Percentiles rank a stretch among this genome's conserved stretches.
Conservation (phyloP, 2,888 invertebrate species). For the Allolobophora icterica region DNA sequence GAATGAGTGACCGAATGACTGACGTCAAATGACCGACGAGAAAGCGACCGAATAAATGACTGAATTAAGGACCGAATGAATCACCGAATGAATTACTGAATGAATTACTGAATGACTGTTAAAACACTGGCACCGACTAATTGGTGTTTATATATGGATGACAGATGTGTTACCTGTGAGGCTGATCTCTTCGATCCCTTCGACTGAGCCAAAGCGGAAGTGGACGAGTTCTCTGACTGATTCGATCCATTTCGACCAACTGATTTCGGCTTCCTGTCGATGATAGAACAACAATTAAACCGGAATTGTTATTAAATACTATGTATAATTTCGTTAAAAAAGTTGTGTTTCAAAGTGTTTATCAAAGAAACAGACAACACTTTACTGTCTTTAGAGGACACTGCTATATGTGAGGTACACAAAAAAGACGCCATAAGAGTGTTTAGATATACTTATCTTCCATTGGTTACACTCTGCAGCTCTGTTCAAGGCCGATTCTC, state of each 20-base stretch:
- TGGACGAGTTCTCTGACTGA: not conserved
- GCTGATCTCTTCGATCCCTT: constrained; percentile 45
- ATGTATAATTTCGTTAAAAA: not conserved
- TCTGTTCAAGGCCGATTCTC: too few relatives aligned
- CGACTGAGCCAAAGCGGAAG: constrained; percentile 44
- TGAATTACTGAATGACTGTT: too few relatives aligned
- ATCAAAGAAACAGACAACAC: not conserved
- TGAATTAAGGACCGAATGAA: not conserved
- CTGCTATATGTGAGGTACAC: too few relatives aligned
- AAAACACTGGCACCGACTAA: too few relatives aligned
- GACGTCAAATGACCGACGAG: not conserved
- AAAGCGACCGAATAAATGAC: too few relatives aligned
- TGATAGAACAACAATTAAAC: not conserved
- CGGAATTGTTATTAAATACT: not conserved
- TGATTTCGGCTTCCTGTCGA: not conserved
- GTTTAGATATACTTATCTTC: too few relatives aligned
- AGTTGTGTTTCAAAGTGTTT: not conserved
- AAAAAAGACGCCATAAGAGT: too few relatives aligned
- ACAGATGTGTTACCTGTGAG: constrained; percentile 40
- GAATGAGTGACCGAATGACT: too few relatives aligned
- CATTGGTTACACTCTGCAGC: too few relatives aligned
- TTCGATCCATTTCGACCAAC: not conserved
- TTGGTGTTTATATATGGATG: not conserved
- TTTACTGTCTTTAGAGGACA: not conserved
- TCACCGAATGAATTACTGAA: not conserved